Conservation (phyloP, 2,113 vertebrate species). For the Grantiella picta region DNA sequence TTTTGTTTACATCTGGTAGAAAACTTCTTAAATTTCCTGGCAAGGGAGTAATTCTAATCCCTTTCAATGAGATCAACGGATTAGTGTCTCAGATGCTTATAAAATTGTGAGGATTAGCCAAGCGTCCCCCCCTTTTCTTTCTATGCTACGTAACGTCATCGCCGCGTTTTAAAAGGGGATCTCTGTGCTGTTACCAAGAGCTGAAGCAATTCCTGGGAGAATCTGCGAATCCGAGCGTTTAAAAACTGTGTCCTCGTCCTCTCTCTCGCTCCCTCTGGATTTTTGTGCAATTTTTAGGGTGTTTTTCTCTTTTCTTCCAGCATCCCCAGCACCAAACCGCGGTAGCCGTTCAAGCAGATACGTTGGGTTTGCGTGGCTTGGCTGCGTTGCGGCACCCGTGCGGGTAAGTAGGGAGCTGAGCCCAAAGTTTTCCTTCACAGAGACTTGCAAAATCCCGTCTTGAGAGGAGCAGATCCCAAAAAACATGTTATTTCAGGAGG, state of each 20-base stretch:
- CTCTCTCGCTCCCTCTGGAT: background rate
- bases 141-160: background rate
- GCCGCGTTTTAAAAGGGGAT: background rate
- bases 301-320: slow-evolving; percentile 20
- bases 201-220: background rate
- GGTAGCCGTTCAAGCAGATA: background rate
- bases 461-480: background rate
- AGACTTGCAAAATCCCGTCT: background rate
- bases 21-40: slow-evolving; percentile 42
- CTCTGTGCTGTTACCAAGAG: background rate
- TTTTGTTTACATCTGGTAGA: slow-evolving; percentile 30
- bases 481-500: background rate
- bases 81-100: slow-evolving; percentile 64
- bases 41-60: slow-evolving; percentile 48
- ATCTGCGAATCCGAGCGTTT: background rate
- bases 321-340: background rate
- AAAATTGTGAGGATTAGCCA: slow-evolving; percentile 57
- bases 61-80: slow-evolving; percentile 61
- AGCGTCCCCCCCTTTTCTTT: background rate
- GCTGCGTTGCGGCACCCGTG: background rate
- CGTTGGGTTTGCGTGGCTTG: slow-evolving; percentile 11
- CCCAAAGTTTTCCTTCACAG: background rate
- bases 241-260: background rate
- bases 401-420: slow-evolving; percentile 36
- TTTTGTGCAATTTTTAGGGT: slow-evolving; percentile 35